These are phyloP conservation scores for Drosophila ohnishii DNA, from an alignment of 1,140 invertebrate species.

Conservation along the genomic window DNA sequence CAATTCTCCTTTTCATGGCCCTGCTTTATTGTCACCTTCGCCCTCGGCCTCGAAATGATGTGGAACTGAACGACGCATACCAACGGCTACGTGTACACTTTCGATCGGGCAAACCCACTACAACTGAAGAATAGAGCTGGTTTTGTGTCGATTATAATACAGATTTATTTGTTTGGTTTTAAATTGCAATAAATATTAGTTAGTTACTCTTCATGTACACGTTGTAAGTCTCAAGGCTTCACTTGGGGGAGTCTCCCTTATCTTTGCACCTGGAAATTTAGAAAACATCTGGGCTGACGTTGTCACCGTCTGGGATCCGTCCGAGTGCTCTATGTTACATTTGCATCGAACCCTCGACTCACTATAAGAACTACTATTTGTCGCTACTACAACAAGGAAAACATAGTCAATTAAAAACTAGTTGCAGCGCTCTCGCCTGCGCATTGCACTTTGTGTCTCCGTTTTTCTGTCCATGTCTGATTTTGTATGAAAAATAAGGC, in stretches of 20 bases:
- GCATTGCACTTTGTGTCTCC: constrained; percentile 50
- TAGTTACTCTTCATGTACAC: constrained; percentile 62
- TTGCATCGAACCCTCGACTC: constrained; percentile 40
- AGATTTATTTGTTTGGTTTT: constrained; percentile 69
- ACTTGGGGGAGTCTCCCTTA: constrained; percentile 35
- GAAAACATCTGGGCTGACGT: constrained; percentile 17
- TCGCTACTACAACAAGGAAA: constrained; percentile 61
- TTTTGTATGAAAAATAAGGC: constrained; percentile 41
- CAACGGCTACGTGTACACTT: not conserved
- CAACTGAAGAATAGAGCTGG: too few relatives aligned
- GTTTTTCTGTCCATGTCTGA: constrained; percentile 21
- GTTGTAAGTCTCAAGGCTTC: constrained; percentile 75
- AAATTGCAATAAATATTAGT: constrained; percentile 77
- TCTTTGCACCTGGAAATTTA: constrained; percentile 56
- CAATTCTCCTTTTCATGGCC: not conserved
- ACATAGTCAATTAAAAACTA: constrained; percentile 61
- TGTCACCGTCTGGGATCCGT: constrained; percentile 7
- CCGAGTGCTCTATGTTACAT: constrained; percentile 61
- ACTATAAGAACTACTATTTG: constrained; percentile 44
- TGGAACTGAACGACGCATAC: not conserved
- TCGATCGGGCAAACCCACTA: not conserved
- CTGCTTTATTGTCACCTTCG: not conserved
- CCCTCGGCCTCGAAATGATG: not conserved
- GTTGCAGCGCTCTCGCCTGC: constrained; percentile 29
- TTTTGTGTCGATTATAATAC: constrained; percentile 64